Percentiles rank a stretch among this genome's conserved stretches.
Conservation (phyloP, 1,140 invertebrate species). For the Drosophila oshimai region DNA sequence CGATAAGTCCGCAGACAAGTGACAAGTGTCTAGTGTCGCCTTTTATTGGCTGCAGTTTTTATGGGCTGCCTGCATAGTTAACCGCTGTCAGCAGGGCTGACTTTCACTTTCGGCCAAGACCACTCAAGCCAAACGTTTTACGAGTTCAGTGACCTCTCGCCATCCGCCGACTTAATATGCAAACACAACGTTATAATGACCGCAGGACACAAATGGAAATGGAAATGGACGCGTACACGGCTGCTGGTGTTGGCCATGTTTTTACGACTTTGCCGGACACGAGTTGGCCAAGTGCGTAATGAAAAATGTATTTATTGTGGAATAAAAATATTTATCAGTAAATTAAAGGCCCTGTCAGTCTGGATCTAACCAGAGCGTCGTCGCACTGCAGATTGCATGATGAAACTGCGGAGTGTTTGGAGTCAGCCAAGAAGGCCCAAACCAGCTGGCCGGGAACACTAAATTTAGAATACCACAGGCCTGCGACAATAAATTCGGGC, state of each 20-base stretch:
- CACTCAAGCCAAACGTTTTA: slow-evolving; percentile 53
- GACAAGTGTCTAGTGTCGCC: slow-evolving; percentile 23
- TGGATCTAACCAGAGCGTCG: slow-evolving; percentile 28
- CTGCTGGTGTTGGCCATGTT: slow-evolving; percentile 49
- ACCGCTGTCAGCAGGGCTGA: slow-evolving; percentile 25
- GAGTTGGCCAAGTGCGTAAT: slow-evolving; percentile 64
- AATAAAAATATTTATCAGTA: slow-evolving; percentile 80
- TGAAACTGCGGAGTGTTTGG: slow-evolving; percentile 34
- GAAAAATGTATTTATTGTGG: slow-evolving; percentile 71
- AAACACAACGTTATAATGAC: slow-evolving; percentile 69
- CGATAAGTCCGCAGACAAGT: slow-evolving; percentile 34
- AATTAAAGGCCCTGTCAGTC: slow-evolving; percentile 63
- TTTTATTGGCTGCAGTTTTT: slow-evolving; percentile 73
- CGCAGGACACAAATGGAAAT: slow-evolving; percentile 73
- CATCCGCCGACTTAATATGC: slow-evolving; percentile 56
- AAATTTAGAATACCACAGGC: slow-evolving; percentile 21
- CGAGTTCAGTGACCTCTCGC: slow-evolving; percentile 56
- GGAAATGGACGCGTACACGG: slow-evolving; percentile 13
- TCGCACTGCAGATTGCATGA: slow-evolving; percentile 44
- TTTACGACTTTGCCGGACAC: slow-evolving; percentile 63
- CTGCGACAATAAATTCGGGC: slow-evolving; percentile 4
- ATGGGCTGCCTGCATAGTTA: slow-evolving; percentile 64
- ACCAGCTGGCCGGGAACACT: slow-evolving; percentile 10
- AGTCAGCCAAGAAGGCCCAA: slow-evolving; percentile 8
- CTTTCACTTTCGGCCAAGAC: slow-evolving; percentile 56